Base-by-base conservation (phyloP, 2,797 vertebrate genomes). In the Aplochiton taeniatus region DNA sequence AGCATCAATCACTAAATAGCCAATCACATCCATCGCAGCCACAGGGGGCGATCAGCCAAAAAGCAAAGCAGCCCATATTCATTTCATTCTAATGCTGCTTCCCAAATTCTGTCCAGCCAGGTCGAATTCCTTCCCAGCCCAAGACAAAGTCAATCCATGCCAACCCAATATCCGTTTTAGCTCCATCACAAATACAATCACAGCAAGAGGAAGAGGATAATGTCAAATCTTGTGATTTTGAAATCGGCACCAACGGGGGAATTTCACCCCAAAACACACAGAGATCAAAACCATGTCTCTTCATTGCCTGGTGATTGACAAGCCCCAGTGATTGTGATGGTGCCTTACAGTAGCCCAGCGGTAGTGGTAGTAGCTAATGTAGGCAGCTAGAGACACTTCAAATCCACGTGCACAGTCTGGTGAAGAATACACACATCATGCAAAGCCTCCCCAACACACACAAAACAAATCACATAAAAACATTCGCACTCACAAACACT, bases 171-270 rank as follows among this genome's bases (percentile, higher is more conserved):
- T 31, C 31, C 31, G 6, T 31, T 20, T 20, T 20, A 42, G 13
- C 11, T n/a, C 31, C 31, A 57, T 61, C 20, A 49, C 18, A 60
- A 47, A 19, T 61, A 6, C n/a, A 11, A 61, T 47, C 58, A 60
- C 19, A 48, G 46, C 19, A 4, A 20, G 6, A 16, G 11, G 9
- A 61, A 31, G 16, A 41, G 31, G 11, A 42, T 20, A 76, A 68
- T 78, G 78, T 43, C 51, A 14, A 47, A 57, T 51, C 42, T 0
- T 9, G 68, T 12, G 70, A 85, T 82, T 79, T 74, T 80, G 79
- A 85, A 83, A 74, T 78, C 70, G 31, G 31, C 31, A 49, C 61
- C 50, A 8, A 11, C 42, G 65, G 58, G 45, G 17, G 47, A 18
- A 46, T 56, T 65, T 58, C 1, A 11, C 52, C 56, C 63, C 66